Base-by-base conservation (phyloP, 2,797 vertebrate species). In the Emydoidea blandingii region DNA sequence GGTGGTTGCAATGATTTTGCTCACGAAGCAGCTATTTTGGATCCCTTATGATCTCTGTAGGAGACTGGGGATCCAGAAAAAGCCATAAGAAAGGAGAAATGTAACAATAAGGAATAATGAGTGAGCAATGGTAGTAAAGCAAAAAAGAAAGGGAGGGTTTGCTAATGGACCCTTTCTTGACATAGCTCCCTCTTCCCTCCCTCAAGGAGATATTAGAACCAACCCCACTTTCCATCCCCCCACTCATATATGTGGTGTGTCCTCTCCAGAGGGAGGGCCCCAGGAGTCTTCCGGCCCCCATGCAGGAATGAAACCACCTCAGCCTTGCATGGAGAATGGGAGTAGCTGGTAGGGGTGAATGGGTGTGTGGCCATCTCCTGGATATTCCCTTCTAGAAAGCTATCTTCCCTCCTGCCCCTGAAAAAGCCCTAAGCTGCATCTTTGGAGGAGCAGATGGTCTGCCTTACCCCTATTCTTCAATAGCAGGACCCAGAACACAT, bases 321-420 rank as follows among this genome's bases (percentile, higher is more conserved):
- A 49, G 74, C 44, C 27, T 49, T 31, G 74, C 29, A 14, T 16
- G 8, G 15, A 78, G 37, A 72, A 72, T 37, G 68, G n/a, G 11
- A 72, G 10, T 23, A 72, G 68, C 68, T 72, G 21, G 21, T 37
- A 72, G 25, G 25, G 25, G 25, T 14, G 41, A 76, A 47, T 37
- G 41, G 82, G 68, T 90, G 84, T 76, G 34, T 81, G 81, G 29
- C 27, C 4, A 85, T 92, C 94, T 95, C 87, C 85, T 83, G 6
- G 0, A 21, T 74, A n/a, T 31, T 49, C 47, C 56, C 16, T 29
- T 85, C 84, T 92, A 85, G 52, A 94, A 83, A 85, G 83, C 50
- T 91, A 95, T 72, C 79, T 83, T 81, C 34, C 29, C 27, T 76
- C 3, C 2, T 10, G 62, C 56, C 59, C 29, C 94, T 88, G 86